These are phyloP conservation scores for Drosophila pallidifrons DNA, from an alignment of 1,140 invertebrate species.

Conservation along the genomic window DNA sequence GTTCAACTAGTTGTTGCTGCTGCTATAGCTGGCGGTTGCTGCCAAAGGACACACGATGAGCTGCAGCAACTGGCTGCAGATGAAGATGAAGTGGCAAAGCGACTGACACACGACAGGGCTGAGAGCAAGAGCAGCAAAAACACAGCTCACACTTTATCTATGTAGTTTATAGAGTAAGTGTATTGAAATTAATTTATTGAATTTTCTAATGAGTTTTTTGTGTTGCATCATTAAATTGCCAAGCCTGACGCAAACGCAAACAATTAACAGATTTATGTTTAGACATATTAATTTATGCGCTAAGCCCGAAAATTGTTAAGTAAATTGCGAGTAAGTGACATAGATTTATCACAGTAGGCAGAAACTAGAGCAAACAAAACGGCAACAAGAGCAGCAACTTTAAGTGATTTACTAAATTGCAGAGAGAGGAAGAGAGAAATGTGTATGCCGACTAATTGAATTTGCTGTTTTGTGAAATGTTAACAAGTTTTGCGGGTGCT, in stretches of 20 bases:
- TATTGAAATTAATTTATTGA: slow-evolving; percentile 83
- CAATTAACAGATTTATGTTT: slow-evolving; percentile 74
- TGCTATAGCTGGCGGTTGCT: slow-evolving; percentile 53
- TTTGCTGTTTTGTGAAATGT: slow-evolving; percentile 82
- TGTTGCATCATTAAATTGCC: slow-evolving; percentile 40
- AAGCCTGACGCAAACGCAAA: slow-evolving; percentile 54
- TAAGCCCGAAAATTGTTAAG: slow-evolving; percentile 62
- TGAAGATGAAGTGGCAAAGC: slow-evolving; percentile 72
- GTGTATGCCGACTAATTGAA: slow-evolving; percentile 68
- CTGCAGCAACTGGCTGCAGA: slow-evolving; percentile 22
- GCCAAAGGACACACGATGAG: slow-evolving; percentile 41
- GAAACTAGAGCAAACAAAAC: slow-evolving; percentile 12
- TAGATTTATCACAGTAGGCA: slow-evolving; percentile 57
- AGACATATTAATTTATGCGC: slow-evolving; percentile 75
- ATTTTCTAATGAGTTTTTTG: slow-evolving; percentile 77
- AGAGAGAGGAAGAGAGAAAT: background rate
- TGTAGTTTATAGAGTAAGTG: background rate
- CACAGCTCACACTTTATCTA: slow-evolving; percentile 60
- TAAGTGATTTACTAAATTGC: slow-evolving; percentile 74
- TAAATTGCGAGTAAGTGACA: slow-evolving; percentile 56
- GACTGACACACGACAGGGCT: slow-evolving; percentile 42
- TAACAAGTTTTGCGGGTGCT: slow-evolving; percentile 72
- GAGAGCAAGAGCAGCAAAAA: slow-evolving; percentile 1
- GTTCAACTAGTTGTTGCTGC: background rate
- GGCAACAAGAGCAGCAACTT: slow-evolving; percentile 50